Conservation (phyloP, 2,113 vertebrate genomes). For the Microcebus ravelobensis region DNA sequence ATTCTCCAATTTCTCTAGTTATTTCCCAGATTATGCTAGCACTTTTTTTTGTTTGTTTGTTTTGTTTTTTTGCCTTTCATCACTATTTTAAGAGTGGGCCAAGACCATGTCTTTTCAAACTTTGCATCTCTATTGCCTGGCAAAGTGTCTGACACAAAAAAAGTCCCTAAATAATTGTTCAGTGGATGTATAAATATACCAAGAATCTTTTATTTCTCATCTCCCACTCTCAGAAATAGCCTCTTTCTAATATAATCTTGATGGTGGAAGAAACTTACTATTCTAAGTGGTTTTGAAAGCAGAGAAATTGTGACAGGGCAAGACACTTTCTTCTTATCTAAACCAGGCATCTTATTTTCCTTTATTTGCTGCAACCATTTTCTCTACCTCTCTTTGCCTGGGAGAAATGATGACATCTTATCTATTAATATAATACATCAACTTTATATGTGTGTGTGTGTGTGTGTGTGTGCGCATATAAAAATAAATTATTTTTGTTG, state of each 20-base stretch:
- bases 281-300: not conserved
- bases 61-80: not conserved
- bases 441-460: no score
- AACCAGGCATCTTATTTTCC: not conserved
- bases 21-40: not conserved
- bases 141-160: not conserved
- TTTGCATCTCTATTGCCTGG: not conserved
- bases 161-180: not conserved
- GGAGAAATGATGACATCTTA: not conserved
- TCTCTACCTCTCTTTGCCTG: not conserved
- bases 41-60: not conserved
- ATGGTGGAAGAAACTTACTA: not conserved
- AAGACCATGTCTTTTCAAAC: not conserved
- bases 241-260: not conserved
- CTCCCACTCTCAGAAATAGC: not conserved
- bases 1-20: not conserved
- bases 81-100: not conserved
- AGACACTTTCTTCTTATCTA: not conserved
- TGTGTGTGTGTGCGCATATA: accelerated
- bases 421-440: not conserved
- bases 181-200: not conserved
- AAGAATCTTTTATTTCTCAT: not conserved
- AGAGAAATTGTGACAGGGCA: not conserved
- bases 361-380: not conserved
- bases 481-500: not conserved